Evolutionary conservation across 2,113 vertebrate genomes (phyloP), one percentile per base, ranked within the genome.

Genomic region (Cervus canadensis): DNA sequence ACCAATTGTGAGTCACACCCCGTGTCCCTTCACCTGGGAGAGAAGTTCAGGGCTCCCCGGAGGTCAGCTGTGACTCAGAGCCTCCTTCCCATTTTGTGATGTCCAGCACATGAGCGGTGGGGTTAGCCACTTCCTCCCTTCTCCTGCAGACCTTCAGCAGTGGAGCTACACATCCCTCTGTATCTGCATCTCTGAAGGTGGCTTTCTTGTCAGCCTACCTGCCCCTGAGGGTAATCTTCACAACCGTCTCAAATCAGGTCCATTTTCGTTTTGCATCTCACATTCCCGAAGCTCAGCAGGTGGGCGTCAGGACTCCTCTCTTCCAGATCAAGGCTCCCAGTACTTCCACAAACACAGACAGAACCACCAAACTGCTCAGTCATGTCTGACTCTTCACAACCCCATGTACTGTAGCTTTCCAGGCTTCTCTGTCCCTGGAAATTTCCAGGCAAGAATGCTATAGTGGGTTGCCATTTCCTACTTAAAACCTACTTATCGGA

Each of bases 1-100:
- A 15, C 12, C 28, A 64, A 15, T 1, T 26, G 5, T 40, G 17
- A 1, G 25, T 83, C 9, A n/a, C 36, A 25, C 6, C 7, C 2
- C 8, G 23, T 82, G 23, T 52, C 26, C 52, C 21, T 76, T 91
- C 23, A 15, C 11, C 30, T 56, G 74, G 10, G 23, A 13, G 26
- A 40, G 82, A 60, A 45, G 13, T 54, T 54, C 48, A 43, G 13
- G 45, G 45, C 11, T 36, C 21, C 12, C 16, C 36, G 10, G 21
- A 36, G 11, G n/a, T 56, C 60, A 54, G 2, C 5, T 17, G 13
- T 36, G 40, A 74, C 52, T 40, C 14, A 60, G 59, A 43, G 14
- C 30, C 14, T 33, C 6, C 17, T 23, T 3, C 30, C 19, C 48
- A 43, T 56, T 17, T 36, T 33, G 21, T 4, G 6, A 7, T 8